These are phyloP conservation scores for Chrosomus eos DNA, from an alignment of 2,797 vertebrate genomes.

Conservation along the genomic window DNA sequence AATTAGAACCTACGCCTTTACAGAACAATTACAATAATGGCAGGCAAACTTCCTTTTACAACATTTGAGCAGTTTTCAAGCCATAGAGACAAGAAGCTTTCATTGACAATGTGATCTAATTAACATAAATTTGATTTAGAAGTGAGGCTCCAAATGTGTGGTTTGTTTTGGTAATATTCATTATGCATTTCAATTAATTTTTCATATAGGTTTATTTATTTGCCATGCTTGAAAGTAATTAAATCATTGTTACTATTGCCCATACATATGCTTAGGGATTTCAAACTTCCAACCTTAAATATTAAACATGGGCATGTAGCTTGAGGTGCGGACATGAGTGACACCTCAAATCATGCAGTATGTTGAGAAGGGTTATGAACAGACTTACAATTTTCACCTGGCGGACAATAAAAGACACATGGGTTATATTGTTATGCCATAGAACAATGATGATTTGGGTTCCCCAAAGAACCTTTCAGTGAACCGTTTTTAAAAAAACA, in stretches of 20 bases:
- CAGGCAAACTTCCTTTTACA: conserved; percentile 88
- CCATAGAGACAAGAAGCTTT: conserved; percentile 87
- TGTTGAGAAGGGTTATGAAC: background rate
- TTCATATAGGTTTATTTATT: background rate
- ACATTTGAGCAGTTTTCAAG: conserved; percentile 90
- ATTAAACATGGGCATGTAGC: background rate
- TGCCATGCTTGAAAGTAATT: background rate
- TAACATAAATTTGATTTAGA: conserved; percentile 92
- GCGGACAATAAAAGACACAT: background rate
- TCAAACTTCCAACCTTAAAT: background rate
- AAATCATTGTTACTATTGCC: background rate
- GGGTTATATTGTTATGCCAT: background rate
- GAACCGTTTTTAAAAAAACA: background rate
- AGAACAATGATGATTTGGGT: background rate
- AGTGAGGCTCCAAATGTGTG: conserved; percentile 86
- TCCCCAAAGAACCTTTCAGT: background rate
- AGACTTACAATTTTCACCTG: background rate
- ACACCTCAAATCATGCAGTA: background rate
- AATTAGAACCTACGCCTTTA: conserved; percentile 88
- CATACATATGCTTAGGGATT: background rate
- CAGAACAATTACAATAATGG: conserved; percentile 91
- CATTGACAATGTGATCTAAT: conserved; percentile 94
- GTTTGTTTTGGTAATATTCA: conserved; percentile 83
- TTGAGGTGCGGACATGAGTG: background rate
- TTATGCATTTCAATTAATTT: conserved; percentile 10